phyloP scores from a whole-genome alignment of 2,113 vertebrate genomes.

The Pterocles gutturalis region DNA sequence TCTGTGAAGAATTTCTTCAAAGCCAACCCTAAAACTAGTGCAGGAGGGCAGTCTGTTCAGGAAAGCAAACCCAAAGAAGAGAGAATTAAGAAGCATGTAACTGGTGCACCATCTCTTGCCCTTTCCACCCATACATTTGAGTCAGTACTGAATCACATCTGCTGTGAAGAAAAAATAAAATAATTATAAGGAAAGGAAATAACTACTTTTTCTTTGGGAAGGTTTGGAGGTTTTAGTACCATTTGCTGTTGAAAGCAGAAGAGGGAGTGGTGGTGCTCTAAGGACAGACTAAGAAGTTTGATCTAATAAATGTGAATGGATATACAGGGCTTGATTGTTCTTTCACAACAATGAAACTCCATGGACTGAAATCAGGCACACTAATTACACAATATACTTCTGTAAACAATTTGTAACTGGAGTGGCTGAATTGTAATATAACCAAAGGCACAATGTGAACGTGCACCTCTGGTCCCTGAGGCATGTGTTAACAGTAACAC shows the following conservation, averaged over 20 bases:
- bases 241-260: slow-evolving; percentile 3
- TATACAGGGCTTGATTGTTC: slow-evolving; percentile 35
- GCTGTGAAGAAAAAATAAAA: background rate
- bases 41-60: background rate
- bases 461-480: background rate
- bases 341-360: slow-evolving; percentile 28
- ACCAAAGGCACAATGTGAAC: slow-evolving; percentile 6
- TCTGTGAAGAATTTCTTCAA: slow-evolving; percentile 13
- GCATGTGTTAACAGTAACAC: slow-evolving; percentile 48
- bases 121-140: background rate
- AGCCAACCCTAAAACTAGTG: slow-evolving; percentile 1
- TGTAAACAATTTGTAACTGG: slow-evolving; percentile 32
- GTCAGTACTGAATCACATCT: background rate
- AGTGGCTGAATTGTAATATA: background rate
- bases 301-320: slow-evolving; percentile 37
- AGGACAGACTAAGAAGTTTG: slow-evolving; percentile 10
- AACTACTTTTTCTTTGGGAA: background rate
- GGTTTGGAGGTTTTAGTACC: background rate
- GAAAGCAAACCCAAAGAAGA: background rate
- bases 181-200: background rate
- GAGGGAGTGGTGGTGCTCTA: background rate
- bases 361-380: background rate
- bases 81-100: background rate
- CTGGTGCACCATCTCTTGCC: background rate
- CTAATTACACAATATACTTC: slow-evolving; percentile 45